These are phyloP conservation scores for Mesembrinibis cayennensis DNA, from an alignment of 2,113 vertebrate species.

Conservation along the genomic window DNA sequence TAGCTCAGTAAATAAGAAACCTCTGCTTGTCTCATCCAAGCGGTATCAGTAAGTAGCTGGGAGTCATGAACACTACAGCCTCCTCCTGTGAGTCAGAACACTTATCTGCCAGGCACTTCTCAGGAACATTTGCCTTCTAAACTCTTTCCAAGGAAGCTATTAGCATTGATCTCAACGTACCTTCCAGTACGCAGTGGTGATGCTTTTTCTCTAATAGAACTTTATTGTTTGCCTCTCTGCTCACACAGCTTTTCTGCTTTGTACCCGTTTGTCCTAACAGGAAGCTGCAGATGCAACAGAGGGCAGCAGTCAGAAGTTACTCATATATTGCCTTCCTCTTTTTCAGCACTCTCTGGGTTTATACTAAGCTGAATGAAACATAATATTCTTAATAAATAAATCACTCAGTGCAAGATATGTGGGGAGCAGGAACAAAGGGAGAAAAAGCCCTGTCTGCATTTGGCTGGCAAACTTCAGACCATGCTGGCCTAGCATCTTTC, in stretches of 20 bases:
- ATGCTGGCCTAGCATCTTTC: neutral
- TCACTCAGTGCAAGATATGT: neutral
- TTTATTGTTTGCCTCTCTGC: neutral
- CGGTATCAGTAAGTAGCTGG: neutral
- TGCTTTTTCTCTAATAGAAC: neutral
- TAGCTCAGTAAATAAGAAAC: neutral
- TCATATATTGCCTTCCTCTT: neutral
- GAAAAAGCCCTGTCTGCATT: neutral
- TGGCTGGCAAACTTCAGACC: neutral
- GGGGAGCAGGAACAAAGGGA: neutral
- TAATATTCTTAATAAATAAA: constrained; percentile 17
- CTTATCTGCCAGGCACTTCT: neutral
- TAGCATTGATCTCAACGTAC: neutral
- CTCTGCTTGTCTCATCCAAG: neutral
- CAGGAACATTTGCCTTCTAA: neutral
- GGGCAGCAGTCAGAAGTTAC: neutral
- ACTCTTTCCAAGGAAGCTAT: constrained; percentile 2
- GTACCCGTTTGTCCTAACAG: neutral
- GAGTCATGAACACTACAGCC: neutral
- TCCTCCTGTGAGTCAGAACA: neutral
- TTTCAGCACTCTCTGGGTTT: neutral
- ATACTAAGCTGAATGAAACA: neutral
- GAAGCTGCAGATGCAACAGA: neutral
- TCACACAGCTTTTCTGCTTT: neutral
- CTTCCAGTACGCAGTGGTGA: neutral